phyloP scores from a whole-genome alignment of 2,113 vertebrate species.

The Leucosticte australis region DNA sequence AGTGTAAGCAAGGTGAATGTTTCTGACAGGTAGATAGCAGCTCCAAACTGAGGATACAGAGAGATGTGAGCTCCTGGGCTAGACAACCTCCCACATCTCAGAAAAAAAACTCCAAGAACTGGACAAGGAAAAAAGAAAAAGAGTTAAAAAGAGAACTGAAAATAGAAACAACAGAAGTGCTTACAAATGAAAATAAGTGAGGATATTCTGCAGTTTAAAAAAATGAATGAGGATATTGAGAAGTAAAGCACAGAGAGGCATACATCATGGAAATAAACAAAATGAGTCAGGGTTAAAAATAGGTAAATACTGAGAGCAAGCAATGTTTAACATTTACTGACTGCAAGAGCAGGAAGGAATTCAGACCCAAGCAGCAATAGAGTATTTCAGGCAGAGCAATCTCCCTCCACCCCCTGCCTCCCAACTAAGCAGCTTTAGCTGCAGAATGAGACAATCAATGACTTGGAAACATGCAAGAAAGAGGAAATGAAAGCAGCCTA shows the following conservation, averaged over 20 bases:
- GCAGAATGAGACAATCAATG: background rate
- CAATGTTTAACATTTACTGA: background rate
- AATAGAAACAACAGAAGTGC: background rate
- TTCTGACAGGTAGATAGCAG: background rate
- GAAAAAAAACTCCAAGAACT: background rate
- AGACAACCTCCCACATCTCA: background rate
- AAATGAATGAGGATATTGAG: background rate
- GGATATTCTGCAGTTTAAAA: background rate
- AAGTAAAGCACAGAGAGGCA: background rate
- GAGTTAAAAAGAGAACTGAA: background rate
- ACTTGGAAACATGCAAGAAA: background rate
- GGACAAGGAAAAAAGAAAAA: background rate
- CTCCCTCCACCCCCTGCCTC: background rate
- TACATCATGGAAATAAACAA: background rate
- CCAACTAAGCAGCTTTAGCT: background rate
- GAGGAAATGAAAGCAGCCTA: background rate
- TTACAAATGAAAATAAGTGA: conserved; percentile 23
- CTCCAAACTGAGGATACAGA: background rate
- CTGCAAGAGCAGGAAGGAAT: background rate
- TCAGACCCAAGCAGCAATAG: background rate
- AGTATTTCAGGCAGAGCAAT: background rate
- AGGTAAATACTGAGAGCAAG: conserved; percentile 6
- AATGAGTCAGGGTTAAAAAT: conserved; percentile 36
- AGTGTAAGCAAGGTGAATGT: background rate
- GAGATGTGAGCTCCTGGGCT: background rate